phyloP scores from a whole-genome alignment of 1,140 invertebrate genomes.

The Vanessa atalanta region DNA sequence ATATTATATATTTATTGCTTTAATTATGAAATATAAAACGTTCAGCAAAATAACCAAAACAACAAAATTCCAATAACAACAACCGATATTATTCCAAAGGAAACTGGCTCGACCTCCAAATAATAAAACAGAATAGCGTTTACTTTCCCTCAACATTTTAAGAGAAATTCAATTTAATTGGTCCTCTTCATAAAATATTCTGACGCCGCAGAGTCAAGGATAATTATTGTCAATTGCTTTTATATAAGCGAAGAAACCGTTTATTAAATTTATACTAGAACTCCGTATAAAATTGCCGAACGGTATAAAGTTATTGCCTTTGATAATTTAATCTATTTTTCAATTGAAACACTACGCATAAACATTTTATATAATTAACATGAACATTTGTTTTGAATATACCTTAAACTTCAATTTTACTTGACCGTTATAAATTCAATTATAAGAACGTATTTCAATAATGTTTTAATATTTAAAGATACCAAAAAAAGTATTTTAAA shows the following conservation, averaged over 20 bases:
- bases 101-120: not conserved
- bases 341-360: too few relatives aligned
- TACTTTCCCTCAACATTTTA: conserved; percentile 8
- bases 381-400: too few relatives aligned
- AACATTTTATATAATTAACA: too few relatives aligned
- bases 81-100: not conserved
- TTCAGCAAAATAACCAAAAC: too few relatives aligned
- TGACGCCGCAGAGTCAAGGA: conserved; percentile 17
- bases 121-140: not conserved
- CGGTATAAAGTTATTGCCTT: not conserved
- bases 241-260: conserved; percentile 5
- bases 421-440: too few relatives aligned
- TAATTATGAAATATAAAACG: too few relatives aligned
- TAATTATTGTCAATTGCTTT: conserved; percentile 22
- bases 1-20: too few relatives aligned
- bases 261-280: conserved; percentile 7
- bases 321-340: not conserved
- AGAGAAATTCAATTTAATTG: conserved; percentile 19
- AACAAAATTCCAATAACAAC: too few relatives aligned
- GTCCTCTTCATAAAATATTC: conserved; percentile 22
- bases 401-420: too few relatives aligned
- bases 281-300: conserved; percentile 3
- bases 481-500: too few relatives aligned
- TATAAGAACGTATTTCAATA: too few relatives aligned
- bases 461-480: too few relatives aligned